Percentiles rank a stretch among this genome's conserved stretches.
Conservation (phyloP, 2,113 vertebrate species). For the Syngnathus scovelli region DNA sequence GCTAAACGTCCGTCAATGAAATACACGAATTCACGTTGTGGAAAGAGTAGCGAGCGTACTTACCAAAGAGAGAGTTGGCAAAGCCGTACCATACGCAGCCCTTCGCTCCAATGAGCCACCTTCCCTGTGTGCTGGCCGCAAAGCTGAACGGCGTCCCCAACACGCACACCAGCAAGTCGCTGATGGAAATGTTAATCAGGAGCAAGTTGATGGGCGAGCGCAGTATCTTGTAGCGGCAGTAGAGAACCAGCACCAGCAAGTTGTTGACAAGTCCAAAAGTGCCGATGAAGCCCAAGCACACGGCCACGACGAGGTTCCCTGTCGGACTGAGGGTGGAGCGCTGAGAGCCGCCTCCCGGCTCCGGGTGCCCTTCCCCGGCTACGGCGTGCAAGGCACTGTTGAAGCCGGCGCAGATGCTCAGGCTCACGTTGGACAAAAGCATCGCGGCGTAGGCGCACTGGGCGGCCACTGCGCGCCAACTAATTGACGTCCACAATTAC, state of each 20-base stretch:
- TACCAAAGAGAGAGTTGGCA: constrained; percentile 77
- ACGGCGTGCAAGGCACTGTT: constrained; percentile 57
- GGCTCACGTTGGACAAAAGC: constrained; percentile 64
- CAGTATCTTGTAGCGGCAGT: constrained; percentile 73
- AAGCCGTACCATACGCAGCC: constrained; percentile 84
- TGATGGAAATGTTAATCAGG: constrained; percentile 76
- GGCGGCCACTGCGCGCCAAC: constrained; percentile 24
- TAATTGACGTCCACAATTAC: constrained; percentile 11
- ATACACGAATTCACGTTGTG: background rate
- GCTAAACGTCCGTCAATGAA: background rate
- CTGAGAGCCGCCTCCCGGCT: constrained; percentile 40
- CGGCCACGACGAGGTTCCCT: constrained; percentile 69
- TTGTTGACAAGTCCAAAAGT: constrained; percentile 73
- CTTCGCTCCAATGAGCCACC: constrained; percentile 71
- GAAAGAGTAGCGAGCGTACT: constrained; percentile 42
- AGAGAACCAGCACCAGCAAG: constrained; percentile 76
- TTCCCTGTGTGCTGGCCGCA: constrained; percentile 73
- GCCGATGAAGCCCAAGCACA: constrained; percentile 71
- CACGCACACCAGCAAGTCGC: constrained; percentile 79
- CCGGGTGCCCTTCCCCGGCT: constrained; percentile 47
- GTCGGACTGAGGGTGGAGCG: constrained; percentile 63
- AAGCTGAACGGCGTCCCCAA: constrained; percentile 81
- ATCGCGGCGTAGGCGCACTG: constrained; percentile 49
- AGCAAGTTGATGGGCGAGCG: constrained; percentile 81
- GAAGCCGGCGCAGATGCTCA: constrained; percentile 62